These are phyloP conservation scores for Ferrisia virgata DNA, from an alignment of 2,888 invertebrate genomes.

Conservation along the genomic window DNA sequence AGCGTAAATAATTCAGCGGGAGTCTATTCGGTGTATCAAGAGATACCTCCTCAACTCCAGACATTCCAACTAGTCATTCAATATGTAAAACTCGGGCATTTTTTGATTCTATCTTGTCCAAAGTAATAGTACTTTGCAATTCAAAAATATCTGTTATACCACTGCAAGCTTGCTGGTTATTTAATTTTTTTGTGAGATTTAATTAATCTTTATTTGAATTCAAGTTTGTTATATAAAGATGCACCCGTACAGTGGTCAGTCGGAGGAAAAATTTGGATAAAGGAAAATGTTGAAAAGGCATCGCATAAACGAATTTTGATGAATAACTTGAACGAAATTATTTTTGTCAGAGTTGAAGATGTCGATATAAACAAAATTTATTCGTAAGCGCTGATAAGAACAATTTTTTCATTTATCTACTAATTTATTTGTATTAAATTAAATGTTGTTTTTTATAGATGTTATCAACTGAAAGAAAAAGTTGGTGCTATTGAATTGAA, in stretches of 20 bases:
- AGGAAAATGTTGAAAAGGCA: slow-evolving; percentile 4
- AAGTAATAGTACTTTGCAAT: slow-evolving; percentile 1
- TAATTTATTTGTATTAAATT: background rate
- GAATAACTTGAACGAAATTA: slow-evolving; percentile 32
- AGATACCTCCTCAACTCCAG: slow-evolving; percentile 55
- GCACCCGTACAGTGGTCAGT: slow-evolving; percentile 26
- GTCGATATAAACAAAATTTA: slow-evolving; percentile 31
- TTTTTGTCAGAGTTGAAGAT: background rate
- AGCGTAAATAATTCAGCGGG: slow-evolving; percentile 62
- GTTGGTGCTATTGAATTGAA: background rate
- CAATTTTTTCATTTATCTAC: background rate
- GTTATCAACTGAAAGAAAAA: background rate
- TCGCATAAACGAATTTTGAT: slow-evolving; percentile 19
- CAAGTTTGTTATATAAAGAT: background rate
- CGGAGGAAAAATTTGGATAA: slow-evolving; percentile 24
- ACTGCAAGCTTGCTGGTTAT: no score
- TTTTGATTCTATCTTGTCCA: background rate
- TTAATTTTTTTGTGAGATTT: no score
- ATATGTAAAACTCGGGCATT: background rate
- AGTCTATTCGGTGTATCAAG: slow-evolving; percentile 59
- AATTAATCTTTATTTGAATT: background rate
- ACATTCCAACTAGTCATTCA: slow-evolving; percentile 53
- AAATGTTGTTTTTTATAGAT: background rate
- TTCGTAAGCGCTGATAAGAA: slow-evolving; percentile 19
- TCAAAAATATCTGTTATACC: no score